A percentile compares a stretch with the other conserved stretches of the same genome.
These are phyloP conservation scores for Botia kubotai DNA, from an alignment of 2,797 vertebrate genomes.

Conservation along the genomic window DNA sequence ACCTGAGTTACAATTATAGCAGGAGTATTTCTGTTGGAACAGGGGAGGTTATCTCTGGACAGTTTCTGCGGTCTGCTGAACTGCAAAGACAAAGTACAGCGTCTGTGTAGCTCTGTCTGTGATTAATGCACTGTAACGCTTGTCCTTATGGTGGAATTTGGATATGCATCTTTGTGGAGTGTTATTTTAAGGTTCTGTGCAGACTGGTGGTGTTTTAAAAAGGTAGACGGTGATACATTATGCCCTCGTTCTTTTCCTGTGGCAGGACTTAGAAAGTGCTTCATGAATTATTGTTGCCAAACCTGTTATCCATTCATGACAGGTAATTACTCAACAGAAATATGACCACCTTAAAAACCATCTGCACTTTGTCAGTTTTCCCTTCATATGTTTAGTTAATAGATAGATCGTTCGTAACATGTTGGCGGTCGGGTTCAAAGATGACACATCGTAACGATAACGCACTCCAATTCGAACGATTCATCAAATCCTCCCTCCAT, in stretches of 20 bases:
- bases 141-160: constrained; percentile 45
- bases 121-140: constrained; percentile 39
- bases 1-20: constrained; percentile 74
- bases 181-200: constrained; percentile 41
- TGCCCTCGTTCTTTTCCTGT: constrained; percentile 27
- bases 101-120: constrained; percentile 36
- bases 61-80: constrained; percentile 59
- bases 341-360: constrained; percentile 53
- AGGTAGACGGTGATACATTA: constrained; percentile 37
- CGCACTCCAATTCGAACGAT: constrained; percentile 14
- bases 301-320: constrained; percentile 58
- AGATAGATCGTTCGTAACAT: constrained; percentile 42
- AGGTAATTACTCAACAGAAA: constrained; percentile 61
- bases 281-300: constrained; percentile 60
- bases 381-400: constrained; percentile 44
- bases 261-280: constrained; percentile 37
- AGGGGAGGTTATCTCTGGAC: constrained; percentile 59
- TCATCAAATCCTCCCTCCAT: constrained; percentile 31
- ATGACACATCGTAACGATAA: constrained; percentile 33
- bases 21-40: constrained; percentile 68
- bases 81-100: constrained; percentile 42
- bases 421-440: constrained; percentile 19
- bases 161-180: constrained; percentile 38
- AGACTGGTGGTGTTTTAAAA: constrained; percentile 33
- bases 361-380: constrained; percentile 45